Evolutionary conservation across 1,140 invertebrate species (phyloP), one percentile per base, ranked within the genome.

Genomic region (Aphelinus certus): DNA sequence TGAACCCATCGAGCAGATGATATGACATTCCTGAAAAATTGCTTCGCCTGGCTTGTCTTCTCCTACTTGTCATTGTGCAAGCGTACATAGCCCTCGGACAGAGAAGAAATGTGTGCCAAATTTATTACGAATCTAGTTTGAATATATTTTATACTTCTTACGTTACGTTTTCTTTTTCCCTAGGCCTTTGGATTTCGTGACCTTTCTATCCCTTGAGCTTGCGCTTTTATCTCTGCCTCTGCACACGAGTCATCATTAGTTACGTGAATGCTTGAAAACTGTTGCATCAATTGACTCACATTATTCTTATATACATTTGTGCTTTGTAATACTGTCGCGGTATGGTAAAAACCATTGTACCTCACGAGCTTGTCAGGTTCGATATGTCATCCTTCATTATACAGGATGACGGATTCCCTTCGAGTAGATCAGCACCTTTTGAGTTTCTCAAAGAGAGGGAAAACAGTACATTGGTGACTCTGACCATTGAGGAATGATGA

Each of bases 11-110:
- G 67, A 70, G 51, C 2, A 42, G 55, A 63, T 9, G 49, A 42
- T 9, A 71, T 26, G 58, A 48, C 60, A 55, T 66, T 26, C n/a
- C 75, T 70, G 76, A 76, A 76, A 73, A 58, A 71, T 77, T 78
- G 79, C 80, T 81, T 81, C 80, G 80, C 79, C 77, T 81, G 80
- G 80, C 80, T 81, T 80, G 78, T 78, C 78, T 79, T 77, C 80
- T 80, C 77, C 77, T 26, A 77, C 78, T 73, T 72, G 77, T 77
- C 77, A 71, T 72, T 77, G 75, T 75, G 73, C 60, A 70, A 75
- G 61, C 51, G 56, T 74, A n/a, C 42, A 47, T 57, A 60, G 3
- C 7, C 60, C 61, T 69, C 65, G 47, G 60, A 53, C 10, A 63
- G 46, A 62, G 60, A 70, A 75, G 66, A 69, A 63, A 75, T 51